Conservation (phyloP, 2,797 vertebrate species). For the Falco novaeseelandiae region DNA sequence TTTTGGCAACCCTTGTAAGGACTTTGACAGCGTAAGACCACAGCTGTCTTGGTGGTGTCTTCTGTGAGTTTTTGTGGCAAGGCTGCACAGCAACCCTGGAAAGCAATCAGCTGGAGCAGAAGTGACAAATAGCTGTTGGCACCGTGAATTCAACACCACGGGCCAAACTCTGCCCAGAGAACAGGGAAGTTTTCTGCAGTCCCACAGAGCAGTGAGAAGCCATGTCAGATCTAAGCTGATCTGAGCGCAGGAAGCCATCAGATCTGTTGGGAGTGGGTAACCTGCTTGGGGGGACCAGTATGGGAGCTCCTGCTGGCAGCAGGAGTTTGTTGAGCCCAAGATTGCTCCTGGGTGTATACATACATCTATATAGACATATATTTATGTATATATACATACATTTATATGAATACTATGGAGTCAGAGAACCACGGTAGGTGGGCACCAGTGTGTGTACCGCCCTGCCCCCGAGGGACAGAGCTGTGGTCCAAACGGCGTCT, state of each 20-base stretch:
- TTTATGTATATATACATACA: no score
- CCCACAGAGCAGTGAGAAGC: background rate
- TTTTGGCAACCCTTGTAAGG: background rate
- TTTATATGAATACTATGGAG: background rate
- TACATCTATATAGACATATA: no score
- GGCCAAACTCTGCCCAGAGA: background rate
- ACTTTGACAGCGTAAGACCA: background rate
- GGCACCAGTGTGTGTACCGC: background rate
- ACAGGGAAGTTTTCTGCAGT: background rate
- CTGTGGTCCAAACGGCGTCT: accelerated
- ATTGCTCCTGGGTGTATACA: background rate
- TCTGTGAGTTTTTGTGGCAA: background rate
- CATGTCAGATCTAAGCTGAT: background rate
- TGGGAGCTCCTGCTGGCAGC: background rate
- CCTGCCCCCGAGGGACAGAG: background rate
- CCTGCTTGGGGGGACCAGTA: background rate
- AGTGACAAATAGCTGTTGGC: background rate
- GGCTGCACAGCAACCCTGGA: background rate
- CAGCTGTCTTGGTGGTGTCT: background rate
- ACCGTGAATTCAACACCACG: accelerated
- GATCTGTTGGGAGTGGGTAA: background rate
- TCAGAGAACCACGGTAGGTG: background rate
- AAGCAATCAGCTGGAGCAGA: background rate
- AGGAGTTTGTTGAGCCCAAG: background rate
- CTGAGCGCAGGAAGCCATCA: background rate